phyloP scores from a whole-genome alignment of 2,113 vertebrate genomes.

The Mesitornis unicolor region DNA sequence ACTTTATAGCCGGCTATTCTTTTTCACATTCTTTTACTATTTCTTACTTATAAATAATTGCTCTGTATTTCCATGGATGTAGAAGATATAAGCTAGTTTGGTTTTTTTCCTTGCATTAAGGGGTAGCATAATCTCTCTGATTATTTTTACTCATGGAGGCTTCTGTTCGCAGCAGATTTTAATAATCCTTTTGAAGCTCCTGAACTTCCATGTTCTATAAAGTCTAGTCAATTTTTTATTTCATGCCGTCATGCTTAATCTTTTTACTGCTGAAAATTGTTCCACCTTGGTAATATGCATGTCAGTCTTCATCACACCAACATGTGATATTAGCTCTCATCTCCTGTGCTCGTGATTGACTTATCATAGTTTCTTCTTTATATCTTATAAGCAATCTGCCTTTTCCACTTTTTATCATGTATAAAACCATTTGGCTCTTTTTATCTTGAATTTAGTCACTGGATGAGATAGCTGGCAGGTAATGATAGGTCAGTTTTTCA shows the following conservation, averaged over 20 bases:
- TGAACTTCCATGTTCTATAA: background rate
- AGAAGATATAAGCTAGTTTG: background rate
- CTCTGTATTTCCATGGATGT: background rate
- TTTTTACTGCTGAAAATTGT: background rate
- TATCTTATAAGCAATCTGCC: background rate
- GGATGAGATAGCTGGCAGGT: background rate
- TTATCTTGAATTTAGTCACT: slow-evolving; percentile 10
- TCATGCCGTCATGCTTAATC: background rate
- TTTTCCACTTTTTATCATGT: background rate
- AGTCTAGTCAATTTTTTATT: background rate
- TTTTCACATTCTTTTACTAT: background rate
- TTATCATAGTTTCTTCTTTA: background rate
- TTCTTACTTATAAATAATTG: background rate
- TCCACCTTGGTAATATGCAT: background rate
- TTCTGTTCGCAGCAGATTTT: background rate
- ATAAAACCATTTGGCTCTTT: background rate
- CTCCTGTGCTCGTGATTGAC: background rate
- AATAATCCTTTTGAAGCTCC: background rate
- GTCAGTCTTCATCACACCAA: slow-evolving; percentile 13
- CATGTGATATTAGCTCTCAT: background rate
- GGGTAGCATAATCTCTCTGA: background rate
- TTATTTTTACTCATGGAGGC: background rate
- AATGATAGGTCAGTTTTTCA: background rate
- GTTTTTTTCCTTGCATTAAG: background rate
- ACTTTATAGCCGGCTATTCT: background rate